Evolutionary conservation across 30 jellyfish, hydroid and myxozoan genomes (phyloP), one percentile per base, ranked within the genome.

Genomic region (Pelagia noctiluca): DNA sequence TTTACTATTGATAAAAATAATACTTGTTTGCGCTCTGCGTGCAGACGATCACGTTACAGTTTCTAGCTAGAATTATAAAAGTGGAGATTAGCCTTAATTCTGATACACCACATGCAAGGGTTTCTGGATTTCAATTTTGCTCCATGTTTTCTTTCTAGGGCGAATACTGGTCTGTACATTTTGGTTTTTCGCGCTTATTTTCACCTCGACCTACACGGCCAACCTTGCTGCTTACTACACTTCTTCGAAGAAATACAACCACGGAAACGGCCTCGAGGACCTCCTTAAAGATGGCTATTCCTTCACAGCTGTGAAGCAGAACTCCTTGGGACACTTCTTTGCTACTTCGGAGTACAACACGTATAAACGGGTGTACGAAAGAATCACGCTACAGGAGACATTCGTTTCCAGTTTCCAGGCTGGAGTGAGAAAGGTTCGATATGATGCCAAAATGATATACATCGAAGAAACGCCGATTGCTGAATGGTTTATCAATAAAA

Each of bases 171-270:
- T 77, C 37, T 68, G 79, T 53, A 21, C 46, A 16, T 53, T 61
- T 35, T 77, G 88, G 88, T 77, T 77, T 33, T 78, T 35, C 30
- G 63, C 63, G 13, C 79, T 77, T 38, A 77, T 77, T 19, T 50
- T 77, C 26, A 77, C 88, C 31, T 77, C 88, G 49, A 50, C 88
- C 13, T 77, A 77, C 69, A 77, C 88, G 10, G 88, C 88, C 3
- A 77, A 77, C 70, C 60, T 77, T 78, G 88, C 88, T 1, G 88
- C 88, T 1, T 77, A 77, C 63, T 77, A 33, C 48, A 77, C 88
- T n/a, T 33, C 36, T 34, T 53, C 76, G 33, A 77, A 57, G 38
- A 57, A 78, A 16, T 36, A 57, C 25, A 54, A 78, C 2, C 79
- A 77, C 29, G 42, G 42, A 18, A 79, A 77, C 35, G 76, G 63